These are phyloP conservation scores for Salvator merianae DNA, from an alignment of 2,113 vertebrate genomes.

Conservation along the genomic window DNA sequence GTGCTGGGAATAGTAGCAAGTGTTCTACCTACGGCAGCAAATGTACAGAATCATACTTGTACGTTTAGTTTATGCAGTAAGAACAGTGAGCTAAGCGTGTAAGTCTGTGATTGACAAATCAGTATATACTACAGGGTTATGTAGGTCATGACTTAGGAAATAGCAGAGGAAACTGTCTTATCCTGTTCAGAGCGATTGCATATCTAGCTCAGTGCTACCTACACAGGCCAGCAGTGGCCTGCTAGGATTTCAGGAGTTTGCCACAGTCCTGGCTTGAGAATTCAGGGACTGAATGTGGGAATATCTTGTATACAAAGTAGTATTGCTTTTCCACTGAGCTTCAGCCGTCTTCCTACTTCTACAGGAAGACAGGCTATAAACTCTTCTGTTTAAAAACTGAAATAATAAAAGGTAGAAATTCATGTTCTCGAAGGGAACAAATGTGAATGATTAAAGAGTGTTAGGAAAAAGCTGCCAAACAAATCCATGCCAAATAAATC, in stretches of 20 bases:
- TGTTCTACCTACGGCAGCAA: no score
- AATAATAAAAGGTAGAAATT: fast-evolving
- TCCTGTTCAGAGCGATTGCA: no score
- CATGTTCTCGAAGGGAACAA: fast-evolving
- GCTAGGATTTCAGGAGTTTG: not conserved
- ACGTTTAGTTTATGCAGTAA: no score
- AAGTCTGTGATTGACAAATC: no score
- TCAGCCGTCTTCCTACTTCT: not conserved
- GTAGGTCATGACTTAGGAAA: no score
- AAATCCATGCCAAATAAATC: constrained; percentile 17
- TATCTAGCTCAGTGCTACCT: not conserved
- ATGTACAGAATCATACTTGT: no score
- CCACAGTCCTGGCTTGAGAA: not conserved
- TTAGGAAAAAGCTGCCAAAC: not conserved
- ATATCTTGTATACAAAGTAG: not conserved
- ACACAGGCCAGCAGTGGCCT: not conserved
- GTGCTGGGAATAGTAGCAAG: no score
- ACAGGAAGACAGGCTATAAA: not conserved
- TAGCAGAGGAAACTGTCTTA: no score
- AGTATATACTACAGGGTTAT: no score
- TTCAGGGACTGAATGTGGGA: not conserved
- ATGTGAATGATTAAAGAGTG: not conserved
- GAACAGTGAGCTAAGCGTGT: no score
- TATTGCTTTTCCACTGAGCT: not conserved
- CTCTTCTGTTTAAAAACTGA: not conserved